Percentiles rank a stretch among this genome's conserved stretches.
phyloP scores from a whole-genome alignment of 2,888 invertebrate species.

The Drosophila paracracens region DNA sequence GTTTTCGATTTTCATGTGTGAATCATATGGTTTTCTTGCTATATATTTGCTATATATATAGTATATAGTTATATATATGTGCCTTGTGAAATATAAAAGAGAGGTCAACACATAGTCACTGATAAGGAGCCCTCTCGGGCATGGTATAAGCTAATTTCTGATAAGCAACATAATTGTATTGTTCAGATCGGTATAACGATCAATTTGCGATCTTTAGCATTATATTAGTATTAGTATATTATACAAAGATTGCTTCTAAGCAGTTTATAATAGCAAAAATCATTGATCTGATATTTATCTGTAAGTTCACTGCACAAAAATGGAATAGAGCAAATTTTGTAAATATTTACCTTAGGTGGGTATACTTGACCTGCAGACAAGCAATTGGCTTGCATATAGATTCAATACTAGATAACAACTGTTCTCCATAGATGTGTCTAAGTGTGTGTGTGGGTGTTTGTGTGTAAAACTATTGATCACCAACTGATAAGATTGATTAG shows the following conservation, averaged over 20 bases:
- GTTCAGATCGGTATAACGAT: neutral
- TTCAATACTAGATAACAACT: conserved; percentile 44
- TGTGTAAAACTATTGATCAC: conserved; percentile 37
- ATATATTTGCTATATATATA: neutral
- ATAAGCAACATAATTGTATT: neutral
- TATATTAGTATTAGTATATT: no score
- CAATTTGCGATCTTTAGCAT: neutral
- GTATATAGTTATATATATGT: neutral
- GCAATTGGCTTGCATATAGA: conserved; percentile 22
- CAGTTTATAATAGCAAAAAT: neutral
- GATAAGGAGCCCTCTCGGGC: neutral
- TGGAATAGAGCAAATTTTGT: neutral
- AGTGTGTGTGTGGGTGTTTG: neutral
- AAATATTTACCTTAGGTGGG: conserved; percentile 2
- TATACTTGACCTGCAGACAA: conserved; percentile 29
- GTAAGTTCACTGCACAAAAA: conserved; percentile 13
- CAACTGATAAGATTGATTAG: conserved; percentile 58
- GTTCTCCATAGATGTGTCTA: neutral
- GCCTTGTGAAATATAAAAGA: neutral
- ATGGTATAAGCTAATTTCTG: neutral
- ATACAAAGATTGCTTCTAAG: neutral
- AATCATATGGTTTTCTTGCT: conserved; percentile 33
- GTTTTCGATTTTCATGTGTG: conserved; percentile 24
- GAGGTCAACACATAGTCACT: neutral
- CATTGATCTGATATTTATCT: conserved; percentile 30